Base-by-base conservation (phyloP, 2,888 invertebrate genomes). In the Protula sp. region DNA sequence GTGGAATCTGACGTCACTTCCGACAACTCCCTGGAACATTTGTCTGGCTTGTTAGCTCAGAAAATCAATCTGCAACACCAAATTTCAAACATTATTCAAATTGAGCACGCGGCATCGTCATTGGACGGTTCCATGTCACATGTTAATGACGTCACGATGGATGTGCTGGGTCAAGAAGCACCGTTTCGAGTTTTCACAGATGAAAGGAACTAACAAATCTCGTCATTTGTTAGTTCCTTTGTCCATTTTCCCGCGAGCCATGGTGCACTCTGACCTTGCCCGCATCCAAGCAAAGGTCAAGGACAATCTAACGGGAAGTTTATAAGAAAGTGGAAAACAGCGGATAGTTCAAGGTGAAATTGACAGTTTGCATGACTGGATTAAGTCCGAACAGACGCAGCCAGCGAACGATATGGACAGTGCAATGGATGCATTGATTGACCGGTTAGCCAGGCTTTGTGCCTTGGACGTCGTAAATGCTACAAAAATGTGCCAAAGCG, bases 11-110 rank as follows among this genome's bases (percentile, higher is more conserved):
- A n/a, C n/a, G n/a, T n/a, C n/a, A n/a, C 26, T 14, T 26, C 4
- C 22, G 19, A 47, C 9, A 72, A 74, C 63, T 47, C 72, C 9
- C 64, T 90, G 58, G 89, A 89, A 74, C 87, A 89, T 76, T 85
- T 91, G 72, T 88, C 90, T 50, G 87, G 87, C 75, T 86, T 90
- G 65, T 83, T 92, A 72, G 87, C 90, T 28, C 87, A 89, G 73
- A 88, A 79, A 61, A 72, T 38, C 9, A 38, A 38, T 9, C 38
- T 38, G 9, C 38, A 38, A 19, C 38, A 38, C 19, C 38, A 38
- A 19, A 38, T 38, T 19, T 14, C 9, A 14, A 19, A 38, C 9
- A 38, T 38, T 14, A 19, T 38, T 14, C 38, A 38, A 19, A n/a
- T n/a, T n/a, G n/a, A n/a, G n/a, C n/a, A n/a, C n/a, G n/a, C n/a